These are phyloP conservation scores for Cephalopholis sonnerati DNA, from an alignment of 2,113 vertebrate genomes.

Conservation along the genomic window DNA sequence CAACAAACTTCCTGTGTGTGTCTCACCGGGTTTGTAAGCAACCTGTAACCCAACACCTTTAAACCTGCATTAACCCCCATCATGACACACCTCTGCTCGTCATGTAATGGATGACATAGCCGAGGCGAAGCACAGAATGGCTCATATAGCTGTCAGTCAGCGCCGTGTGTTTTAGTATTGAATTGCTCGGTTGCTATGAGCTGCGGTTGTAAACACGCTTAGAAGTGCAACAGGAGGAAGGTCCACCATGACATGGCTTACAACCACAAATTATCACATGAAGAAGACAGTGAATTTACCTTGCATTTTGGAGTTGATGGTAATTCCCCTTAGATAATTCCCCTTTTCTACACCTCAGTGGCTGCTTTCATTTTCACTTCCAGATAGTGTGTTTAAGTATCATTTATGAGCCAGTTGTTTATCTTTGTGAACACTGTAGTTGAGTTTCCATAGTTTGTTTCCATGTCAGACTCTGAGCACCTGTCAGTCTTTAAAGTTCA, in stretches of 20 bases:
- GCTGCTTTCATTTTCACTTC: not conserved
- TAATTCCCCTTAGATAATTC: not conserved
- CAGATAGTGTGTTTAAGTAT: not conserved
- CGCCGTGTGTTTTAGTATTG: slow-evolving; percentile 48
- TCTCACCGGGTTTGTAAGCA: slow-evolving; percentile 70
- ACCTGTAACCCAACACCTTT: slow-evolving; percentile 80
- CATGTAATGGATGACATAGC: slow-evolving; percentile 66
- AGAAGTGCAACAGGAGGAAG: slow-evolving; percentile 61
- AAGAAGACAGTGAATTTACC: slow-evolving; percentile 17
- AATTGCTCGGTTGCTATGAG: slow-evolving; percentile 80
- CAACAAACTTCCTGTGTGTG: slow-evolving; percentile 65
- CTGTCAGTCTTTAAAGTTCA: slow-evolving; percentile 70
- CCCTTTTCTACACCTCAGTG: not conserved
- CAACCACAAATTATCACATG: slow-evolving; percentile 41
- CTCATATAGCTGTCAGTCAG: slow-evolving; percentile 64
- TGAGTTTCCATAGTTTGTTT: not conserved
- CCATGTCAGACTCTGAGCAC: slow-evolving; percentile 45
- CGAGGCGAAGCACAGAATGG: slow-evolving; percentile 54
- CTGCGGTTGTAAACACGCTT: slow-evolving; percentile 66
- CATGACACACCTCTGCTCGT: slow-evolving; percentile 36
- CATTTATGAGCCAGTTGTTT: too few species aligned
- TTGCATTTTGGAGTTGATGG: slow-evolving; percentile 2
- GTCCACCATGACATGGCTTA: slow-evolving; percentile 28
- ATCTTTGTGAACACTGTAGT: not conserved
- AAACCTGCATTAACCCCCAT: slow-evolving; percentile 73